Base-by-base conservation (phyloP, 2,888 invertebrate species). In the Sinhomidia bicolor region DNA sequence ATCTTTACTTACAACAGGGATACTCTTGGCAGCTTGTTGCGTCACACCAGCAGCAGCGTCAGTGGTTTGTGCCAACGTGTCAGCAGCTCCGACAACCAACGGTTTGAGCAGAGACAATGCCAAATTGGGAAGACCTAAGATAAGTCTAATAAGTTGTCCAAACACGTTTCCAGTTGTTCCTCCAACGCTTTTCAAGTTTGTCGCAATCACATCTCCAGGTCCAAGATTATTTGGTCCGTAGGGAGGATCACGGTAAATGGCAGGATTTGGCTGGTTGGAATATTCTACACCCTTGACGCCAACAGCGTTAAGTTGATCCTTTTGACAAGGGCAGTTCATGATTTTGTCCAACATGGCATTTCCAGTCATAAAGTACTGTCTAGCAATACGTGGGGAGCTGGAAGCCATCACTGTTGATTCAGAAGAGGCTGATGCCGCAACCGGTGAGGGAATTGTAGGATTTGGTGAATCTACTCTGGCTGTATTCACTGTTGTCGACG, bases 101-200 rank as follows among this genome's bases (percentile, higher is more conserved):
- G 92, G 92, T 60, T 92, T 92, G 32, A 92, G 82, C 9, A 92
- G 88, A 0, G 91, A 92, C 76, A 92, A 76, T 9, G 91, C 91
- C 88, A 92, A 89, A 85, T 92, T 92, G 17, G 92, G 92, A 26
- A 92, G 90, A 54, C 92, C 92, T 10, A 92, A 78, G 41, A 92
- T 91, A 26, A 92, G 89, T 36, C 92, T 89, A 62, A 92, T 92
- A 14, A 92, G 78, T 88, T 92, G 92, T 74, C 92, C 92, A 81
- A 92, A 92, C 10, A 92, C 92, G 82, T 92, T 92, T 90, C 92
- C 92, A 54, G 92, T 92, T 1, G 92, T 92, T 65, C 92, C 92
- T 83, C 92, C 92, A 0, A 92, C 92, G 68, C 91, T 91, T 85
- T 92, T 92, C 86, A 92, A 85, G 60, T 92, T 92, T 20, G 90